Base-by-base conservation (phyloP, 2,888 invertebrate species). In the Agrochola lychnidis region DNA sequence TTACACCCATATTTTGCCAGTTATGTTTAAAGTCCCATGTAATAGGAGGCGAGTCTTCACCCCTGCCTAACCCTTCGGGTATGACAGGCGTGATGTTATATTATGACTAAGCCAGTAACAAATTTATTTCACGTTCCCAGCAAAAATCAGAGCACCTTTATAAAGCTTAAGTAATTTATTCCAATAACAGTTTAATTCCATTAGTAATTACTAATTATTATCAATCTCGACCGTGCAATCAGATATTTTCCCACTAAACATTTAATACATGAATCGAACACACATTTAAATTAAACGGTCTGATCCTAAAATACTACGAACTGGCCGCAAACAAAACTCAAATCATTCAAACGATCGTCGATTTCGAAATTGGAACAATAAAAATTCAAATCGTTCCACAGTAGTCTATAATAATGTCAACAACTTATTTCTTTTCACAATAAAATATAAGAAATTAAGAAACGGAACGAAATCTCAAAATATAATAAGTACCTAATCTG, bases 401-500 rank as follows among this genome's bases (percentile, higher is more conserved):
- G 93, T 91, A 93, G 93, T 87, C 90, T 81, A 87, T 89, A 87
- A 90, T 92, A 90, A 90, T 86, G 87, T 89, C 87, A 89, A 89
- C 87, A 78, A 78, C 82, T 86, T 89, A 83, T 85, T 88, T 81
- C 76, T 82, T 86, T 86, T 84, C 87, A 90, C 90, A 90, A 91
- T 90, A 89, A 89, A 88, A 87, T 86, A 74, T 74, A 76, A 73
- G 76, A 79, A 90, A 88, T 91, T 85, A 83, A 85, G n/a, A 53
- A 78, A 88, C 66, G 73, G 78, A 91, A 88, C 84, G 86, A 89
- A 90, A 91, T 90, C 87, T 78, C 82, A 88, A 90, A 91, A 89
- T 88, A 90, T 45, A 88, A 90, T 88, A 86, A 87, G 82, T 30
- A 30, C 30, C 87, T 81, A 78, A 87, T 85, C 67, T 78, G 74